These are phyloP conservation scores for Amphimallon solstitiale DNA, from an alignment of 2,888 invertebrate species.

Conservation along the genomic window DNA sequence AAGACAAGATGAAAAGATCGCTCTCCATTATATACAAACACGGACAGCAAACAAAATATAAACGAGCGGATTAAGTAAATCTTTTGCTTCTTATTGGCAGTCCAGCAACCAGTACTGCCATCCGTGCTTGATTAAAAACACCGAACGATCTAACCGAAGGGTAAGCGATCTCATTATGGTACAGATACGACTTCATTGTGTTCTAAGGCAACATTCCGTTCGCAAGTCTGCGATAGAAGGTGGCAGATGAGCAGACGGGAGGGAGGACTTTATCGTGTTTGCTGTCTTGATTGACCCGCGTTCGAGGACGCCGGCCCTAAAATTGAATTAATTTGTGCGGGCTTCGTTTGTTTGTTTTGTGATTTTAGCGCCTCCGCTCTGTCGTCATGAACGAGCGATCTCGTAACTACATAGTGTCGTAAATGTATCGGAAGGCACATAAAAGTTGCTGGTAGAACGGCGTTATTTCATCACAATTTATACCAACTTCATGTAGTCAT, in stretches of 20 bases:
- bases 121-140: slow-evolving; percentile 53
- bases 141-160: slow-evolving; percentile 34
- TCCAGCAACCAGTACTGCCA: slow-evolving; percentile 51
- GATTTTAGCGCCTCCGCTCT: no score
- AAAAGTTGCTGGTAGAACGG: no score
- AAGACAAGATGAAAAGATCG: background rate
- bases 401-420: no score
- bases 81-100: slow-evolving; percentile 55
- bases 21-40: slow-evolving; percentile 41
- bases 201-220: background rate
- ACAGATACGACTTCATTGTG: slow-evolving; percentile 44
- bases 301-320: slow-evolving; percentile 3
- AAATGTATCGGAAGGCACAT: no score
- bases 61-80: slow-evolving; percentile 56
- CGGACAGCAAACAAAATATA: slow-evolving; percentile 58
- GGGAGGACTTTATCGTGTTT: slow-evolving; percentile 29
- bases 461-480: no score
- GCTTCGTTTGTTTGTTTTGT: background rate
- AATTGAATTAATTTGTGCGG: slow-evolving; percentile 28
- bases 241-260: background rate
- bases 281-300: slow-evolving; percentile 26
- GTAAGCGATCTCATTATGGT: slow-evolving; percentile 49
- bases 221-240: background rate
- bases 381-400: no score
- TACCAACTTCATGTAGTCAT: no score